A percentile compares a stretch with the other conserved stretches of the same genome.
phyloP scores from a whole-genome alignment of 2,113 vertebrate species.

The Glareola pratincola region DNA sequence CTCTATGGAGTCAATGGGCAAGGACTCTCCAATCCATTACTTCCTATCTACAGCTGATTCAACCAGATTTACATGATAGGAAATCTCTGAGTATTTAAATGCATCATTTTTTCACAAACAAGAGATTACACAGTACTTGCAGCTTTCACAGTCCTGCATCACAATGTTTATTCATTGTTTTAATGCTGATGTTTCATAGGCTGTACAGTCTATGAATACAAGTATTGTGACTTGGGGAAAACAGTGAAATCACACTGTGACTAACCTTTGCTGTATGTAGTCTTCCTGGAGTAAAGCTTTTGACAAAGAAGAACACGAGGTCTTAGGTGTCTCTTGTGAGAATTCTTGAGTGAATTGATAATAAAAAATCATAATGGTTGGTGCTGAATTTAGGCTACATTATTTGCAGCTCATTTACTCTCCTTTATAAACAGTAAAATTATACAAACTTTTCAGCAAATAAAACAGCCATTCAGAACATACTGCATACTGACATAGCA shows the following conservation, averaged over 20 bases:
- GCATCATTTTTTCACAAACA: background rate
- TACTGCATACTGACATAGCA: background rate
- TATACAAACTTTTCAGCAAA: background rate
- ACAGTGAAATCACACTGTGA: background rate
- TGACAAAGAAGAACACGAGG: background rate
- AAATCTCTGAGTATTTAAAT: background rate
- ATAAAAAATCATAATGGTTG: background rate
- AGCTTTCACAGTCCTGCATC: background rate
- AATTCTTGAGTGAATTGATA: background rate
- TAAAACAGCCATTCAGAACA: background rate
- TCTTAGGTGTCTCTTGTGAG: background rate
- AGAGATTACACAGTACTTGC: background rate
- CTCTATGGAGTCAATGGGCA: background rate
- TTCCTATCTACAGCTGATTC: background rate
- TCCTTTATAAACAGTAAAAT: background rate
- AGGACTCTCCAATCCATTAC: background rate
- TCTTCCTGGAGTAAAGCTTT: background rate
- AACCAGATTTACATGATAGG: background rate
- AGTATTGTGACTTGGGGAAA: background rate
- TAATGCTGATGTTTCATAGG: background rate
- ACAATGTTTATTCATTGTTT: background rate
- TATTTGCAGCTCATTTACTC: background rate
- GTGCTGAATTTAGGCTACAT: background rate
- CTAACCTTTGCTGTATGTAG: background rate
- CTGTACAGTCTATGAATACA: background rate